Base-by-base conservation (phyloP, 2,797 vertebrate genomes). In the Darevskia mixta region DNA sequence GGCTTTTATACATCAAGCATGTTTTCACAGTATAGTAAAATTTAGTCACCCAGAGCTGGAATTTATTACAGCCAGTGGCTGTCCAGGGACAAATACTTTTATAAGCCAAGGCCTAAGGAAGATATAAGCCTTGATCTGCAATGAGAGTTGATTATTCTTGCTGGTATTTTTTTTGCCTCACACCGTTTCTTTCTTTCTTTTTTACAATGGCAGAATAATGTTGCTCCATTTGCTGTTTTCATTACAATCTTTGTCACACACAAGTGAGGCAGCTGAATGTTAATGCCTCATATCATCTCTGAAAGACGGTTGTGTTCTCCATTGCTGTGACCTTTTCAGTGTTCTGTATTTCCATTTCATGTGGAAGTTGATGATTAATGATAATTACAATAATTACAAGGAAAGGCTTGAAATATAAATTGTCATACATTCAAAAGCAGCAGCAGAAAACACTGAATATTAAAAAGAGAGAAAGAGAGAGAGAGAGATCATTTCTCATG, bases 331-430 rank as follows among this genome's bases (percentile, higher is more conserved):
- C 95, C 92, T 95, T 97, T 96, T 93, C 3, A 3, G 84, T 91
- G 90, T 92, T 95, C 85, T 92, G 85, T 93, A 82, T 95, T 96
- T 96, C 92, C 91, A 90, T 95, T 95, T 92, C 93, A 93, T 94
- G 87, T 96, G 95, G 93, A 96, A 95, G 92, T 90, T 96, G 92
- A 93, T 96, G 94, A 96, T 95, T 96, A 96, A 95, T 96, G 92
- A 93, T 96, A 94, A 96, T 94, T 95, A 94, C 91, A 94, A 96
- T 94, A 96, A 96, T 95, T 95, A 95, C 83, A 95, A 91, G 89
- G 88, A 95, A 88, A 94, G 83, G 82, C 83, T 94, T 82, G 87
- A 95, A 95, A 95, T 93, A 95, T 92, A 96, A 95, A 94, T 95
- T 94, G 88, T 92, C 90, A 95, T 93, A 96, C 91, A 87, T 94